Conservation (phyloP, 2,888 invertebrate species). For the Timema podura region DNA sequence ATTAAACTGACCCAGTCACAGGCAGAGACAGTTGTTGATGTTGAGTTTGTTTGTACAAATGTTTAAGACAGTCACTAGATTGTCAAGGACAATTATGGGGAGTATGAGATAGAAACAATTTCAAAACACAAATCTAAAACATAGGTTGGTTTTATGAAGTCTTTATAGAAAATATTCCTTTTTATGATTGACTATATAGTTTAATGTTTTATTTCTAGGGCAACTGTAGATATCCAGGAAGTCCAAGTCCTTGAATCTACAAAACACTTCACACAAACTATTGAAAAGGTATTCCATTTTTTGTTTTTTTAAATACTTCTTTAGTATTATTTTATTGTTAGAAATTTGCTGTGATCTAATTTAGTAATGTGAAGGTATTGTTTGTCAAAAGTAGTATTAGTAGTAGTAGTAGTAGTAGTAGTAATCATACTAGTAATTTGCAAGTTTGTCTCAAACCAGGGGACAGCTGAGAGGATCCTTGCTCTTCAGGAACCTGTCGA, state of each 20-base stretch:
- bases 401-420: no score
- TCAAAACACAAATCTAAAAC: background rate
- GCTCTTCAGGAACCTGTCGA: constrained; percentile 57
- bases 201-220: constrained; percentile 39
- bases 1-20: no score
- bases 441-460: background rate
- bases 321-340: no score
- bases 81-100: no score
- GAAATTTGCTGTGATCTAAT: no score
- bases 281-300: constrained; percentile 23
- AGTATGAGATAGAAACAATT: no score
- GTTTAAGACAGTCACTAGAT: no score
- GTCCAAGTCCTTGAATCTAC: constrained; percentile 56
- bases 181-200: background rate
- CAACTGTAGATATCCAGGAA: constrained; percentile 51
- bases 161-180: background rate
- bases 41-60: no score
- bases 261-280: constrained; percentile 51
- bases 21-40: no score
- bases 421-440: no score
- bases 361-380: no score
- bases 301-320: background rate
- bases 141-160: background rate
- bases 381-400: no score
- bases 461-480: constrained; percentile 47